phyloP scores from a whole-genome alignment of 2,797 vertebrate species.

The Falco rusticolus region DNA sequence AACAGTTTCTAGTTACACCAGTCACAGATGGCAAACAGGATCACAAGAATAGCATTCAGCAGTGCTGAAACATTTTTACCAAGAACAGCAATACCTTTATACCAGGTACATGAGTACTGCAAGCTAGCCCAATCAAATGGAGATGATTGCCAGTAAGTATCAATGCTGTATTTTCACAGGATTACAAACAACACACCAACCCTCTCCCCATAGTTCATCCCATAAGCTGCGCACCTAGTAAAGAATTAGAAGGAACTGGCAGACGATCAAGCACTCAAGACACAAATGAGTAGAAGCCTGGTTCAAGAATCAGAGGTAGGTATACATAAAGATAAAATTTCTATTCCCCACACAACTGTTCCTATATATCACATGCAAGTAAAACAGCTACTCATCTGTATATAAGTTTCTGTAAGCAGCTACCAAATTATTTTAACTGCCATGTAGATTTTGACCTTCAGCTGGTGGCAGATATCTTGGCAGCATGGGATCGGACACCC shows the following conservation, averaged over 20 bases:
- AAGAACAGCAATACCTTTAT: not conserved
- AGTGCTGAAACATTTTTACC: not conserved
- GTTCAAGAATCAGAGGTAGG: not conserved
- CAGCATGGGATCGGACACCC: not conserved
- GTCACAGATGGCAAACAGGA: not conserved
- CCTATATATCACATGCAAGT: not conserved
- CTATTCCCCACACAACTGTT: not conserved
- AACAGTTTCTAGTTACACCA: not conserved
- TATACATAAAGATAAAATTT: not conserved
- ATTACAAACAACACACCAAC: not conserved
- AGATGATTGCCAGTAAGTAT: not conserved
- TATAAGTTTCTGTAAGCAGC: not conserved
- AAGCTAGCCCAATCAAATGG: not conserved
- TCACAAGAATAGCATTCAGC: not conserved
- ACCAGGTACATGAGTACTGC: not conserved
- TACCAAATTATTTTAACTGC: not conserved
- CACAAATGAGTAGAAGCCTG: not conserved
- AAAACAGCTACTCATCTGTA: not conserved
- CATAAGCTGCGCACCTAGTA: not conserved
- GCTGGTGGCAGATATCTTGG: not conserved
- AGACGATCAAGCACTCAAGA: not conserved
- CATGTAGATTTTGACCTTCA: not conserved
- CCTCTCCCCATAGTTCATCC: not conserved
- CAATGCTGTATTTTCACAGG: not conserved
- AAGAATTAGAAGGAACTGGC: not conserved